Evolutionary conservation across 1,140 invertebrate genomes (phyloP).

Genomic region (Anoplophora glabripennis): DNA sequence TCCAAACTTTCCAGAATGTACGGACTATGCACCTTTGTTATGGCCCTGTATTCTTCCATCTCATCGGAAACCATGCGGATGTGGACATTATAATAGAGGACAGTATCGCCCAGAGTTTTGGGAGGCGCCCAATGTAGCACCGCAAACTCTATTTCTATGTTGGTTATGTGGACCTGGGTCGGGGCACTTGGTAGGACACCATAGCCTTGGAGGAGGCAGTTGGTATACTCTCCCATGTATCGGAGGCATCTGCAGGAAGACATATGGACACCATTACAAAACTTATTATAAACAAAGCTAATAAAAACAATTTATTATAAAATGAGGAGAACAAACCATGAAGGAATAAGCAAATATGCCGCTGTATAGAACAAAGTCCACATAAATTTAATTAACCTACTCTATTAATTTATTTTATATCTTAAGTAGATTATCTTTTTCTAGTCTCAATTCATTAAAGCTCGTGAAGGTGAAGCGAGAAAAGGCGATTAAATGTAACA

Average conservation of each 20-base stretch:
- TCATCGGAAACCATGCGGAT: conserved; percentile 52
- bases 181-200: conserved; percentile 74
- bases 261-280: too few species aligned
- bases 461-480: too few species aligned
- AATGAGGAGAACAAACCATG: too few species aligned
- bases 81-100: conserved; percentile 67
- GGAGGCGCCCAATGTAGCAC: conserved; percentile 78
- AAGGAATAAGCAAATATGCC: too few species aligned
- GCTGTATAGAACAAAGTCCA: too few species aligned
- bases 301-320: too few species aligned
- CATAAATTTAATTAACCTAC: too few species aligned
- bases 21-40: conserved; percentile 57
- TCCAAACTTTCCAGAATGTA: conserved; percentile 71
- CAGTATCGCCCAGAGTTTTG: conserved; percentile 65
- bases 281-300: too few species aligned
- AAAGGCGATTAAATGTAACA: too few species aligned
- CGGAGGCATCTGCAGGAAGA: conserved; percentile 58
- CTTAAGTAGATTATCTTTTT: too few species aligned
- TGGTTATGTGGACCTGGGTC: conserved; percentile 62
- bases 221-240: conserved; percentile 74
- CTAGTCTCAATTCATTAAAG: too few species aligned
- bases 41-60: conserved; percentile 35
- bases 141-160: conserved; percentile 70
- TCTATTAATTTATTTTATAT: too few species aligned
- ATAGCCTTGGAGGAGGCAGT: conserved; percentile 78